Base-by-base conservation (phyloP, 2,797 vertebrate genomes). In the Acestrorhynchus altus region DNA sequence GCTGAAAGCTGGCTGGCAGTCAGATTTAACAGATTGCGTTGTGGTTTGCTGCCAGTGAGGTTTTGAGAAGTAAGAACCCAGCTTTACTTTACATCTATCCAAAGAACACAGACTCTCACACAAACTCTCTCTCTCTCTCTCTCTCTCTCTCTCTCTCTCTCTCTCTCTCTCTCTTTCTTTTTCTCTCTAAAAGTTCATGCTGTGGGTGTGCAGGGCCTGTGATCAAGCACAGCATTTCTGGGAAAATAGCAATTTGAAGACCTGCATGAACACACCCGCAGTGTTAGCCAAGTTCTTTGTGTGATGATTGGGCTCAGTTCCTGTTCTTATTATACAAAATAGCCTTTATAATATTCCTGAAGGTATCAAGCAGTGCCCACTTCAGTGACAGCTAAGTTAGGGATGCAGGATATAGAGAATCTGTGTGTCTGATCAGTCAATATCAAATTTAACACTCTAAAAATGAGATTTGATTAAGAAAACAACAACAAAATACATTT, bases 21-120 rank as follows among this genome's bases (percentile, higher is more conserved):
- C 52, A 40, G 51, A 80, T 72, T 57, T 70, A 79, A 73, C 59
- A 68, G 57, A 67, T 63, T 54, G 56, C 47, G 72, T 64, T 71
- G 61, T 16, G 74, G 56, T 76, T 82, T 70, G 59, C 78, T 22
- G 24, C 24, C 8, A 22, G 15, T 20, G 24, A 10, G 39, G 46
- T 67, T 52, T 59, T 40, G 73, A 28, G 60, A 68, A 77, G 77
- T 8, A 47, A 24, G 49, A 68, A 1, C 81, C 35, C 72, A 26
- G 63, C 60, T 77, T 72, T 74, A 28, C 71, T 70, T 80, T n/a
- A n/a, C 74, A 77, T 71, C 44, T 7, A 18, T 51, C 44, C 49
- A 24, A 9, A 40, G 59, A 57, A 70, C 18, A 70, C n/a, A 0
- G 39, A 75, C 4, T 24, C 24, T 61, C 20, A 61, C 57, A 70